These are phyloP conservation scores for Ariopsis seemanni DNA, from an alignment of 2,113 vertebrate genomes.

Conservation along the genomic window DNA sequence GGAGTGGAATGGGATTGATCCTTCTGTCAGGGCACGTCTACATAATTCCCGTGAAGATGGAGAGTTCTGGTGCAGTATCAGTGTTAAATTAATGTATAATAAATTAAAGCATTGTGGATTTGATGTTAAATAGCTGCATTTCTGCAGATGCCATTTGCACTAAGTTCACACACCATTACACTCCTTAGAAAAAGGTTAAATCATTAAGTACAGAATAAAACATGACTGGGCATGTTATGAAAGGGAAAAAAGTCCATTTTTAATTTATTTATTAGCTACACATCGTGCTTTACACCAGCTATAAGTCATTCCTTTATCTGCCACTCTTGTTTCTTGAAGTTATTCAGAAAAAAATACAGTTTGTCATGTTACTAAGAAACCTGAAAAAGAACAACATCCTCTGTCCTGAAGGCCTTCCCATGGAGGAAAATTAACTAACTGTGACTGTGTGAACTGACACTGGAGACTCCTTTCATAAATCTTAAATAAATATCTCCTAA, in stretches of 20 bases:
- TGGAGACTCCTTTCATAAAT: not conserved
- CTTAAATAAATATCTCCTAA: not conserved
- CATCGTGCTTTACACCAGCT: not conserved
- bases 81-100: not conserved
- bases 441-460: not conserved
- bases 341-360: not conserved
- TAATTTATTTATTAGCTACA: not conserved
- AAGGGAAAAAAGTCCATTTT: not conserved
- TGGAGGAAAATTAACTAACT: not conserved
- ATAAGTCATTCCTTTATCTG: not conserved
- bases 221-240: not conserved
- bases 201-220: not conserved
- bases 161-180: not conserved
- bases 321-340: not conserved
- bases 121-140: not conserved
- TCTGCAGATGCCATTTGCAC: not conserved
- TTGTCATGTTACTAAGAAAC: not conserved
- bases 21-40: slow-evolving; percentile 71
- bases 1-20: slow-evolving; percentile 84
- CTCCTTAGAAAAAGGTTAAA: not conserved
- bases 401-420: not conserved
- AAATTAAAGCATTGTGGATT: not conserved
- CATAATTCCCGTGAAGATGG: slow-evolving; percentile 86
- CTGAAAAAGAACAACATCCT: not conserved
- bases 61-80: slow-evolving; percentile 84